Evolutionary conservation across 1,140 invertebrate genomes (phyloP), one percentile per base, ranked within the genome.

Genomic region (Campoletis sonorensis): DNA sequence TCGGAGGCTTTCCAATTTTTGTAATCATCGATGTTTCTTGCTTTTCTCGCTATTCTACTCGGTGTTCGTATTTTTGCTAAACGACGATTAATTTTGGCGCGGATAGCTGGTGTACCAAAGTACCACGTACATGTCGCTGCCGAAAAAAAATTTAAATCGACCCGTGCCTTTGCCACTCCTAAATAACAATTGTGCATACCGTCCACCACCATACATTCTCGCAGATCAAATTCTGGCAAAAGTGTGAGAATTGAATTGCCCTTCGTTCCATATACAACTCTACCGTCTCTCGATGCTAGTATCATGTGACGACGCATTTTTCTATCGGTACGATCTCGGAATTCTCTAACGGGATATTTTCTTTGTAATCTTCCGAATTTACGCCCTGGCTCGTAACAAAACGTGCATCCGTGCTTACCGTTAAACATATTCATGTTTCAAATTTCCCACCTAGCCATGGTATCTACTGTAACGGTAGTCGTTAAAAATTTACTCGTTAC

Each of bases 151-250:
- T 78, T 21, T 27, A 78, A 37, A 1, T 4, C 21, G 30, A 75
- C 54, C n/a, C 67, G 64, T 10, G 51, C 21, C 18, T 45, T 70
- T 4, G 45, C 49, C 8, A 45, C 67, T 21, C 81, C 76, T 0
- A 73, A 18, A 40, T 64, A 72, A 15, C 45, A 4, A 26, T 68
- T 78, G 58, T 82, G 81, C 81, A 82, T 82, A 0, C 67, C 33
- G 11, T 82, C 81, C 30, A 79, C 75, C 15, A 79, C 76, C 15
- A 51, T 72, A 30, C 67, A 73, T 15, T 15, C 33, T 10, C 16
- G 18, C 1, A 26, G n/a, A 45, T 79, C 61, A 21, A 67, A 79
- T 51, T 54, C 27, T 51, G 71, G 33, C 37, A 78, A 37, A 15
- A 45, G 21, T 2, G 15, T 72, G 10, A 80, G n/a, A 23, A 72